These are phyloP conservation scores for Ammodramus savannarum DNA, from an alignment of 2,113 vertebrate species.

Conservation along the genomic window DNA sequence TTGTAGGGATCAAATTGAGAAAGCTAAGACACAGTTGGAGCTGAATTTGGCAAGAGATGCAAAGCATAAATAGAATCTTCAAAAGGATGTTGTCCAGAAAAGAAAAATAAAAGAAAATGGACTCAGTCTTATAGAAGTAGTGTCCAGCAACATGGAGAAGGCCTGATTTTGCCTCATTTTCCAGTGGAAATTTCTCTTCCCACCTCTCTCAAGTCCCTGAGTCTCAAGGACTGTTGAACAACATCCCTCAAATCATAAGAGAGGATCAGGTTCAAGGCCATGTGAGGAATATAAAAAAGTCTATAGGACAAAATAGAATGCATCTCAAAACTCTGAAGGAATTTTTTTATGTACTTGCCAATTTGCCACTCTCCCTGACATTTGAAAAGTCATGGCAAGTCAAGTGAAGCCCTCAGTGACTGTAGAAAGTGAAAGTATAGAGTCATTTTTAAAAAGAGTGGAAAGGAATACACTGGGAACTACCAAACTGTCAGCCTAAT, in stretches of 20 bases:
- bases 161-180: background rate
- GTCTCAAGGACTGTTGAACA: background rate
- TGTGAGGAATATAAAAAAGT: background rate
- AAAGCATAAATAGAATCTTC: background rate
- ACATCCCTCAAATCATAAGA: background rate
- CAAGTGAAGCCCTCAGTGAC: background rate
- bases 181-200: background rate
- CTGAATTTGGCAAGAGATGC: background rate
- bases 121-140: rapidly evolving
- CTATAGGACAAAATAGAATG: background rate
- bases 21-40: background rate
- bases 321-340: background rate
- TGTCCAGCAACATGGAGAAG: background rate
- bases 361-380: background rate
- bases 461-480: background rate
- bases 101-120: background rate
- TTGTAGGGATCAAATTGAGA: background rate
- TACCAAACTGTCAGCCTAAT: background rate
- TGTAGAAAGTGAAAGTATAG: background rate
- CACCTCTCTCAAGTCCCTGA: background rate
- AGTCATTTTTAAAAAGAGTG: background rate
- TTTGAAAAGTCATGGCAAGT: background rate
- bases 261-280: background rate
- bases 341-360: background rate
- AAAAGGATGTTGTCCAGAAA: rapidly evolving